Conservation (phyloP, 2,113 vertebrate genomes). For the Vireo altiloquus region DNA sequence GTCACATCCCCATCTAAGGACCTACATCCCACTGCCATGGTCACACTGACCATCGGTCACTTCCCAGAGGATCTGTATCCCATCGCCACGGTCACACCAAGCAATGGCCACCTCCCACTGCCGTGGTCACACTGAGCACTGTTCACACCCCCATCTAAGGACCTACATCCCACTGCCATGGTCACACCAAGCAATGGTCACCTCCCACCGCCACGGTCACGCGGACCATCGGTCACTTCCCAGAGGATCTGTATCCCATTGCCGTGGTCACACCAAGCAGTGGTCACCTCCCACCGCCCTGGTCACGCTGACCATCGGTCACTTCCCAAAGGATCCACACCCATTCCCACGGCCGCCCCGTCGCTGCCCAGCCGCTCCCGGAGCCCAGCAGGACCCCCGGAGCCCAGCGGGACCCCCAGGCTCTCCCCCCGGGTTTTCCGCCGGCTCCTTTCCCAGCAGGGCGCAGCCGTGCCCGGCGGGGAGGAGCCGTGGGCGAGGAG, state of each 20-base stretch:
- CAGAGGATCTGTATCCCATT: no score
- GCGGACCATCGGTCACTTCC: accelerated
- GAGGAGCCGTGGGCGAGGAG: background rate
- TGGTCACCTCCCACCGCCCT: background rate
- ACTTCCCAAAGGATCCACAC: background rate
- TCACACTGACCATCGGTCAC: accelerated
- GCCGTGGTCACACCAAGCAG: accelerated
- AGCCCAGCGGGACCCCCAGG: background rate
- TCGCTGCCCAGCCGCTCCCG: background rate
- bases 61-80: background rate
- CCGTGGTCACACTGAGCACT: background rate
- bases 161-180: background rate
- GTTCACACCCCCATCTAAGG: no score
- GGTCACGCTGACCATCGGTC: accelerated
- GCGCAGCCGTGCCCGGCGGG: background rate
- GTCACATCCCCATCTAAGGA: background rate
- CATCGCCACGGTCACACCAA: accelerated
- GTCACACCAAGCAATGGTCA: background rate
- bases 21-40: accelerated
- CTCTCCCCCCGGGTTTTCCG: background rate
- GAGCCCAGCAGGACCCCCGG: background rate
- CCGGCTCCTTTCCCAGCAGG: background rate
- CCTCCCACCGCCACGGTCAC: background rate
- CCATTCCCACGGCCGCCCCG: no score
- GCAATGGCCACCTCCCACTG: accelerated